Evolutionary conservation across 2,113 vertebrate species (phyloP), one percentile per base, ranked within the genome.

Genomic region (Dromiciops gliroides): DNA sequence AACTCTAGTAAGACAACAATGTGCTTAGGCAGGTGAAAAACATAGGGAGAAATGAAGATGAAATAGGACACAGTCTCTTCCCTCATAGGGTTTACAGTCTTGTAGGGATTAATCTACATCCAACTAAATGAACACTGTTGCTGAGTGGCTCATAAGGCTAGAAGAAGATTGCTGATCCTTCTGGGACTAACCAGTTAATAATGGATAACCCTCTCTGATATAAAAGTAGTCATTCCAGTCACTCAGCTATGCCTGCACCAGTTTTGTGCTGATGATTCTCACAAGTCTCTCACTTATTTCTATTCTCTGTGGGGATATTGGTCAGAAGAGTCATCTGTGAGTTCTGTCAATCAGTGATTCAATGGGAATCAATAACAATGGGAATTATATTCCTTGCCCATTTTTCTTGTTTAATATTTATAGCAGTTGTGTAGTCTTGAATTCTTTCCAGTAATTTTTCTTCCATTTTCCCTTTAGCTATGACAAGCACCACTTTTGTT

Each of bases 391-490:
- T 83, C n/a, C 67, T 83, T 83, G 14, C 31, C 31, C 60, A 83
- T 83, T 93, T 92, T 92, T 96, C 53, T 94, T 89, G 11, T 91
- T 97, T 93, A 92, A 92, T 95, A 93, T 94, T 94, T 94, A 94
- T 28, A 51, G 48, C 37, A 60, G 47, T n/a, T 95, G 92, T 94
- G 26, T 93, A 49, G 52, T 51, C 48, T 95, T 91, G 67, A 94
- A 26, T 94, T 67, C 37, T 92, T 95, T 94, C 50, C 49, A 93
- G 50, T 26, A 51, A 37, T 26, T 92, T 96, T 96, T 92, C 50
- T 92, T 90, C 5, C 49, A 47, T 95, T 94, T 95, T 48, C 26
- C 83, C 50, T 31, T 91, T 94, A 75, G 89, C 53, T 28, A 48
- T 56, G 75, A 95, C 52, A 91, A 92, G 67, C 31, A 92, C 31